Conservation (phyloP, 2,113 vertebrate genomes). For the Archilochus colubris region DNA sequence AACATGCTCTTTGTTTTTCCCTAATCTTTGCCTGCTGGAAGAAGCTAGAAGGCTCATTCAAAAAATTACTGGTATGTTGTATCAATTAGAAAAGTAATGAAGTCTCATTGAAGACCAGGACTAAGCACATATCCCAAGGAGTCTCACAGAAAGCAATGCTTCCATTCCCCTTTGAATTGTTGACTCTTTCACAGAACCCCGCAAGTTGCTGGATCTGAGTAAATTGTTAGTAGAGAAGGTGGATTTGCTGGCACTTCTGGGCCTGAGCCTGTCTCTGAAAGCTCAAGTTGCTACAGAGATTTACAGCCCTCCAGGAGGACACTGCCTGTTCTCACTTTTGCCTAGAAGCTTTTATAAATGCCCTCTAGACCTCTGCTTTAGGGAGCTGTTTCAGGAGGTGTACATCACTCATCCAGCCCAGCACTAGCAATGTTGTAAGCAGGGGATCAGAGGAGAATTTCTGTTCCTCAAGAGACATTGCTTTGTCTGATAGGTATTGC, state of each 20-base stretch:
- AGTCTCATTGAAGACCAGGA: neutral
- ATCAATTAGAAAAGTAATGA: constrained; percentile 20
- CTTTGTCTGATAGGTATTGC: neutral
- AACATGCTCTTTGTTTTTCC: constrained; percentile 21
- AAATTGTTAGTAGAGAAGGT: neutral
- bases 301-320: neutral
- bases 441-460: neutral
- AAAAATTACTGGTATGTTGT: neutral
- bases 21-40: neutral
- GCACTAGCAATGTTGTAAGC: neutral
- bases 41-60: neutral
- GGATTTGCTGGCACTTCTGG: neutral
- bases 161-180: neutral
- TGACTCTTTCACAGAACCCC: neutral
- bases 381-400: neutral
- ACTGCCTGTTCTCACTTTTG: neutral
- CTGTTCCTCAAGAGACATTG: neutral
- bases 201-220: neutral
- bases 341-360: neutral
- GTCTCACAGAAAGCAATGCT: neutral
- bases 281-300: neutral
- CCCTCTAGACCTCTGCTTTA: neutral
- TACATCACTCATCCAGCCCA: neutral
- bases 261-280: neutral
- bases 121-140: neutral